Conservation (phyloP, 2,113 vertebrate species). For the Epinephelus moara region DNA sequence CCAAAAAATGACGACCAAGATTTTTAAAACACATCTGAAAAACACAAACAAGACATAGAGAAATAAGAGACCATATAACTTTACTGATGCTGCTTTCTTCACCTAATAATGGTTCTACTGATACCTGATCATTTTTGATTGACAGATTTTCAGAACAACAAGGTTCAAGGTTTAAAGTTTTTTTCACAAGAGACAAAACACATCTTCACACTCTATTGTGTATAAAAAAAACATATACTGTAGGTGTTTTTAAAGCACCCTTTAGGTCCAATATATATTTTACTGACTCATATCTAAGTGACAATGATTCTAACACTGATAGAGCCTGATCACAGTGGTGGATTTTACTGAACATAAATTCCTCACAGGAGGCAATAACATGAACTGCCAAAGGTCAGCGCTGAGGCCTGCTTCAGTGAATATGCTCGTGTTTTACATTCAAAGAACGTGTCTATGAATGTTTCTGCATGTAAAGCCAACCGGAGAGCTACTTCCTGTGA, state of each 20-base stretch:
- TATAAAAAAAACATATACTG: background rate
- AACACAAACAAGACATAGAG: background rate
- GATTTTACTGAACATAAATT: background rate
- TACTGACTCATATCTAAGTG: background rate
- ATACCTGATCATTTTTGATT: background rate
- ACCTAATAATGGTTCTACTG: background rate
- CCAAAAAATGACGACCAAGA: background rate
- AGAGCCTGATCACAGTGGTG: background rate
- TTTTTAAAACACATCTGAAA: background rate
- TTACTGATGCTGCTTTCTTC: background rate
- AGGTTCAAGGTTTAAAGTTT: too few relatives aligned
- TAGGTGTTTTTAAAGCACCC: background rate
- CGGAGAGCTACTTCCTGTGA: too few relatives aligned
- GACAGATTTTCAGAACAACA: background rate
- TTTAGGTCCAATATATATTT: background rate
- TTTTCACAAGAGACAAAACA: background rate
- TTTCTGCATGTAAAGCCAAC: too few relatives aligned
- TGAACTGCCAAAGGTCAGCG: too few relatives aligned
- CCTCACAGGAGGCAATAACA: too few relatives aligned
- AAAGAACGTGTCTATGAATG: too few relatives aligned
- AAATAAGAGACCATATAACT: background rate
- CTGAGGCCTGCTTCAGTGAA: too few relatives aligned
- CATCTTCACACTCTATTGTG: background rate
- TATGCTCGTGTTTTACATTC: too few relatives aligned
- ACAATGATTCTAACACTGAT: background rate